Base-by-base conservation (phyloP, 2,888 invertebrate species). In the Cryptocheilus praepositus region DNA sequence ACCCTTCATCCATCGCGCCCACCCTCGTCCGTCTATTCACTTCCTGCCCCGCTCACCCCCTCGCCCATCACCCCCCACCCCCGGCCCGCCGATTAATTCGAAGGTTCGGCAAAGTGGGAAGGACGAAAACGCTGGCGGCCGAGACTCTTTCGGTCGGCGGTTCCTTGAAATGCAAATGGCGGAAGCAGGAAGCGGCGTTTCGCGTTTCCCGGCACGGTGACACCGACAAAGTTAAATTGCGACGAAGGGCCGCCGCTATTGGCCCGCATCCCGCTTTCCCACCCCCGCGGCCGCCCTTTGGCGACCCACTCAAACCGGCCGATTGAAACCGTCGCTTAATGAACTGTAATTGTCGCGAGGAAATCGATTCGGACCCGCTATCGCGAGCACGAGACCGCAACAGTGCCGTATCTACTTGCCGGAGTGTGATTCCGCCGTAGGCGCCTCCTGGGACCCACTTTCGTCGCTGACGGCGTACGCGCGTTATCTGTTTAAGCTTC, bases 151-250 rank as follows among this genome's bases (percentile, higher is more conserved):
- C 58, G 59, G 67, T 63, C 25, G 71, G 62, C 19, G 13, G 77
- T 79, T 73, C 77, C 73, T 79, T 77, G 76, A 79, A 67, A 79
- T 79, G 79, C 75, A 79, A 79, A 79, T 79, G 62, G 64, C 57
- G 51, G 67, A 59, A 67, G 67, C 16, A 25, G 25, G 25, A 18
- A 11, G 51, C 51, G 19, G 11, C 51, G 45, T 45, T 45, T 45
- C 16, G 64, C 54, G 51, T 43, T 58, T 76, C 59, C 56, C 49
- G 49, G 49, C 8, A 18, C 36, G 77, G 64, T 61, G 65, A 64
- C 65, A 61, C 70, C 21, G 57, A 46, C 59, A 62, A 76, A 78
- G 76, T 78, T 76, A 78, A 76, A 78, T 78, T 78, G 73, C 70
- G 43, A 63, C 56, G 56, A 55, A 44, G 54, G 56, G 43, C 36